phyloP scores from a whole-genome alignment of 2,797 vertebrate species.

The Neosalanx taihuensis region DNA sequence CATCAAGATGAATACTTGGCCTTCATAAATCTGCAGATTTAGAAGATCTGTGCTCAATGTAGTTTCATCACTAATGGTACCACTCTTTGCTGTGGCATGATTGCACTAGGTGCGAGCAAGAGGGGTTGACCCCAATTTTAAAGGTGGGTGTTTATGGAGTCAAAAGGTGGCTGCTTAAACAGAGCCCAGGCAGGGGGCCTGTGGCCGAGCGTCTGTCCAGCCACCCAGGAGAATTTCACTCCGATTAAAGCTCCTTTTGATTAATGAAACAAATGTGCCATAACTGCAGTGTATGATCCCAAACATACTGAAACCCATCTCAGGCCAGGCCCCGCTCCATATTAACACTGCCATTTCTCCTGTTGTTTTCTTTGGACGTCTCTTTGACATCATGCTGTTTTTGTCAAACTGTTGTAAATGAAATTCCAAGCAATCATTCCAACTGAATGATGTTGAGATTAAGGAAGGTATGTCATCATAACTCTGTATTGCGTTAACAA shows the following conservation, averaged over 20 bases:
- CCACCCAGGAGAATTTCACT: conserved; percentile 77
- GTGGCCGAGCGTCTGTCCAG: conserved; percentile 66
- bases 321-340: conserved; percentile 75
- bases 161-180: conserved; percentile 80
- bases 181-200: conserved; percentile 71
- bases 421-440: conserved; percentile 64
- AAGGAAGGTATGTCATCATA: conserved; percentile 25
- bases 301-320: conserved; percentile 87
- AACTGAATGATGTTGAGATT: conserved; percentile 47
- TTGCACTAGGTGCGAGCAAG: conserved; percentile 47
- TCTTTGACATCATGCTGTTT: conserved; percentile 73
- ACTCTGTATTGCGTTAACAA: conserved; percentile 15
- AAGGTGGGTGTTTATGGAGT: conserved; percentile 82
- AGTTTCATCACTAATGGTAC: conserved; percentile 80
- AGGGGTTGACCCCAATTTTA: conserved; percentile 74
- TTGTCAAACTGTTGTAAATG: conserved; percentile 59
- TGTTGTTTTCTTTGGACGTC: conserved; percentile 83
- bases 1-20: conserved; percentile 72
- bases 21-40: conserved; percentile 74
- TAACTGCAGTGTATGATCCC: conserved; percentile 86
- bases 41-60: conserved; percentile 69
- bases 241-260: conserved; percentile 84
- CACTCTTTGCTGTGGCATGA: conserved; percentile 59
- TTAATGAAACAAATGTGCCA: conserved; percentile 83
- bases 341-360: conserved; percentile 77